These are phyloP conservation scores for Hiodon tergisus DNA, from an alignment of 2,113 vertebrate species.

Conservation along the genomic window DNA sequence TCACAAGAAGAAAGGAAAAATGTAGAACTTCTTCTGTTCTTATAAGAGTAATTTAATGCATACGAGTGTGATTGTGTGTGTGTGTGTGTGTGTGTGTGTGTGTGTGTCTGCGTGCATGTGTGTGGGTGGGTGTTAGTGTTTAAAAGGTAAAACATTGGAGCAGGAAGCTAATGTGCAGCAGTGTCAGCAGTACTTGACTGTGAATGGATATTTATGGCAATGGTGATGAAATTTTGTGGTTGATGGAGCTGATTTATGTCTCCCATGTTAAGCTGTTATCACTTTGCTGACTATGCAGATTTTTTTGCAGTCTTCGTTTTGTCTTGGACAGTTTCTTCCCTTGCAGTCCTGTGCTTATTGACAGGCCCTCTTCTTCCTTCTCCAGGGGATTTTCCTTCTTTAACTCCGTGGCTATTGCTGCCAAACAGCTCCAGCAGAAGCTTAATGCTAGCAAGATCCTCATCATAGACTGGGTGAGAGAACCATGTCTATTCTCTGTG, in stretches of 20 bases:
- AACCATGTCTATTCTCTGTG: background rate
- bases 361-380: slow-evolving; percentile 33
- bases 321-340: slow-evolving; percentile 88
- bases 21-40: too few species aligned
- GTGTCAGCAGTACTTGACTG: slow-evolving; percentile 9
- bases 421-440: slow-evolving; percentile 71
- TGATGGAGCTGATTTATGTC: slow-evolving; percentile 14
- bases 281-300: background rate
- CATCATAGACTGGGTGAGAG: slow-evolving; percentile 91
- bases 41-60: too few species aligned
- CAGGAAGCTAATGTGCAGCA: background rate
- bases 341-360: slow-evolving; percentile 51
- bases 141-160: background rate
- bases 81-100: too few species aligned
- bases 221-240: background rate
- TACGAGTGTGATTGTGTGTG: too few species aligned
- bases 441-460: slow-evolving; percentile 81
- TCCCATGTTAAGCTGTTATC: background rate
- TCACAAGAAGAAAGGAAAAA: too few species aligned
- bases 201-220: slow-evolving; percentile 16
- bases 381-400: slow-evolving; percentile 88
- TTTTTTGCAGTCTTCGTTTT: slow-evolving; percentile 54
- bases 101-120: slow-evolving; percentile 12
- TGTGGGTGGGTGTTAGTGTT: slow-evolving; percentile 12
- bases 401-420: slow-evolving; percentile 88